Conservation (phyloP, 2,113 vertebrate genomes). For the Synchiropus splendidus region DNA sequence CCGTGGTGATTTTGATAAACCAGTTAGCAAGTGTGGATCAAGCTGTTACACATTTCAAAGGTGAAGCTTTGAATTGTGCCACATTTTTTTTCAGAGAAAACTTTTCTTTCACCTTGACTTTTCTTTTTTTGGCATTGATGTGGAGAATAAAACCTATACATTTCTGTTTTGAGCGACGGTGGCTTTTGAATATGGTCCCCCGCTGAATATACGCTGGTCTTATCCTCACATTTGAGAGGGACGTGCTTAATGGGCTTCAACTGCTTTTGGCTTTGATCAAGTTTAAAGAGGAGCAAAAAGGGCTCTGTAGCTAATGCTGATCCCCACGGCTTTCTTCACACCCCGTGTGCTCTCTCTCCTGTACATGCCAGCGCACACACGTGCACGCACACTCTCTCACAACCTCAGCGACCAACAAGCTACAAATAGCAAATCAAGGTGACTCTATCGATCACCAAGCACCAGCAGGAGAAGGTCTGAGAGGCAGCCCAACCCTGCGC, state of each 20-base stretch:
- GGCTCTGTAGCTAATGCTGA: constrained; percentile 66
- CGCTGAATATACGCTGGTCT: constrained; percentile 42
- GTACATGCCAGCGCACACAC: constrained; percentile 35
- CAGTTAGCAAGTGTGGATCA: constrained; percentile 58
- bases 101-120: constrained; percentile 33
- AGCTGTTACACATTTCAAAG: constrained; percentile 54
- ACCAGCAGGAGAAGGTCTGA: constrained; percentile 37
- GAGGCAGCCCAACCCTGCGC: constrained; percentile 25
- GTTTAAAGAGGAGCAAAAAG: constrained; percentile 68
- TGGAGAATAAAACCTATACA: constrained; percentile 4
- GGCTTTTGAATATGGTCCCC: constrained; percentile 37
- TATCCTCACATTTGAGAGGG: constrained; percentile 51
- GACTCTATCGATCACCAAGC: constrained; percentile 69
- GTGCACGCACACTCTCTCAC: constrained; percentile 34
- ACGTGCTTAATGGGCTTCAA: constrained; percentile 69
- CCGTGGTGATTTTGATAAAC: constrained; percentile 63
- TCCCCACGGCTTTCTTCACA: constrained; percentile 60
- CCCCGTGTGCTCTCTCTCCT: constrained; percentile 39
- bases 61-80: constrained; percentile 53
- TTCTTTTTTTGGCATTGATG: constrained; percentile 28
- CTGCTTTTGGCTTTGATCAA: constrained; percentile 69
- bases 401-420: constrained; percentile 56
- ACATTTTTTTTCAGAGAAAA: constrained; percentile 15
- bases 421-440: constrained; percentile 75
- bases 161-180: constrained; percentile 36